Conservation (phyloP, 2,888 invertebrate species). For the Leucoma salicis region DNA sequence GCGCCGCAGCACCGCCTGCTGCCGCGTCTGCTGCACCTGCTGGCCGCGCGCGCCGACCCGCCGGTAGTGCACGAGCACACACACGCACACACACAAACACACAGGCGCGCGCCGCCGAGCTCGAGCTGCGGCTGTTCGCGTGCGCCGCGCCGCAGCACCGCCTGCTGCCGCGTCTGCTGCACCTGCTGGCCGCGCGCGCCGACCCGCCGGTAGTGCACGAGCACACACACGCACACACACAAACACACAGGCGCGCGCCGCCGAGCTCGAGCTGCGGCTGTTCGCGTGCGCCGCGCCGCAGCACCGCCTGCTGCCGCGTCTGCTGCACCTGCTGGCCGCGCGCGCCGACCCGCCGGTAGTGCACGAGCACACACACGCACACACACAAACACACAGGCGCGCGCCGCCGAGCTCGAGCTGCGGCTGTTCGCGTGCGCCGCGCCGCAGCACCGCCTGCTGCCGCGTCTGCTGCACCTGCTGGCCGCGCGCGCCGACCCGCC, state of each 20-base stretch:
- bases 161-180: constrained; percentile 72
- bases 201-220: constrained; percentile 38
- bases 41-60: constrained; percentile 41
- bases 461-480: constrained; percentile 70
- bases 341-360: constrained; percentile 35
- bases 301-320: constrained; percentile 72
- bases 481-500: constrained; percentile 39
- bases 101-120: constrained; percentile 59
- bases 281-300: constrained; percentile 54
- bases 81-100: neutral
- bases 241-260: constrained; percentile 43
- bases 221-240: constrained; percentile 13
- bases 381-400: too few species aligned
- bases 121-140: constrained; percentile 70
- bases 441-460: constrained; percentile 68
- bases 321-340: constrained; percentile 65
- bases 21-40: constrained; percentile 71
- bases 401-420: constrained; percentile 68
- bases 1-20: constrained; percentile 64
- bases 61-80: constrained; percentile 38
- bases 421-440: constrained; percentile 59
- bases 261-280: constrained; percentile 67
- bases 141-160: constrained; percentile 53
- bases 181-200: constrained; percentile 51
- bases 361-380: constrained; percentile 27